Conservation (phyloP, 2,888 invertebrate species). For the Tachina grossa region DNA sequence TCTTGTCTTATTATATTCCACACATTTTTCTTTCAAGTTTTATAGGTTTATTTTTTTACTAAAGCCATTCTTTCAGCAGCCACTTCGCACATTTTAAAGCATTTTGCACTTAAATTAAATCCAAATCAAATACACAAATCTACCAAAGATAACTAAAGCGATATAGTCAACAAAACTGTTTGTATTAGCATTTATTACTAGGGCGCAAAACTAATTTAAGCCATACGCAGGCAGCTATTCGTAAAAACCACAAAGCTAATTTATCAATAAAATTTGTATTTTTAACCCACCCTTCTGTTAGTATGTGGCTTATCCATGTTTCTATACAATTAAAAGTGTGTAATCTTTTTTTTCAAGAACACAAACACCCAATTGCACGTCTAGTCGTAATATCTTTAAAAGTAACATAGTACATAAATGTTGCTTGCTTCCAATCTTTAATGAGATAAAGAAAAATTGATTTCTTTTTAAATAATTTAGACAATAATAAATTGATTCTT, state of each 20-base stretch:
- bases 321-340: slow-evolving; percentile 5
- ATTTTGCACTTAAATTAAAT: not conserved
- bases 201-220: not conserved
- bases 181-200: not conserved
- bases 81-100: not conserved
- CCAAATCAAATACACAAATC: not conserved
- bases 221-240: not conserved
- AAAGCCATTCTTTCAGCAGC: too few relatives aligned
- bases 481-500: not conserved
- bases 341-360: not conserved
- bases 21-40: not conserved
- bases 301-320: slow-evolving; percentile 41
- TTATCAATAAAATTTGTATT: not conserved
- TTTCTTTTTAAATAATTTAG: not conserved
- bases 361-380: not conserved
- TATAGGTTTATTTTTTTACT: too few relatives aligned
- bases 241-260: not conserved
- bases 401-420: not conserved
- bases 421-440: not conserved
- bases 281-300: slow-evolving; percentile 32
- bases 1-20: too few relatives aligned
- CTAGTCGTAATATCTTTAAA: not conserved
- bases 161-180: not conserved
- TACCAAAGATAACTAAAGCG: not conserved
- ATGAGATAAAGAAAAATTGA: not conserved